Evolutionary conservation across 1,140 invertebrate genomes (phyloP).

Genomic region (Acromyrmex charruanus): DNA sequence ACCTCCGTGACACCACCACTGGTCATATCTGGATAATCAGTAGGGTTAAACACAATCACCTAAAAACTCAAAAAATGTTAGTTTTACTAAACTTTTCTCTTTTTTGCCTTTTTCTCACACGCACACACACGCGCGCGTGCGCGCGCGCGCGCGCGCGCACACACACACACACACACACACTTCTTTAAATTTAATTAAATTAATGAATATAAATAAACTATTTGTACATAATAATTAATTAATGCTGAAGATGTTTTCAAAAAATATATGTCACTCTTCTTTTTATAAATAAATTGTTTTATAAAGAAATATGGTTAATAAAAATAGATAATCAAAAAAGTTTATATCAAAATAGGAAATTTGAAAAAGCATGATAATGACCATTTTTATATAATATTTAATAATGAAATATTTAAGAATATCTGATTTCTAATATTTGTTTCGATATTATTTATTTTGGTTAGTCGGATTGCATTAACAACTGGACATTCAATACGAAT

Average conservation of each 20-base stretch:
- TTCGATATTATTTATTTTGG: background rate
- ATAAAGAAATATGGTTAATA: background rate
- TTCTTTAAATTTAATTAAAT: background rate
- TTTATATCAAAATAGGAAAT: too few relatives aligned
- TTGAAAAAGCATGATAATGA: background rate
- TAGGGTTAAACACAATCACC: slow-evolving; percentile 84
- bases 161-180: too few relatives aligned
- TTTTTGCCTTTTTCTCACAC: too few relatives aligned
- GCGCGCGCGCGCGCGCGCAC: too few relatives aligned
- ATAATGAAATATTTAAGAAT: background rate
- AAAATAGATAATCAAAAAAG: background rate
- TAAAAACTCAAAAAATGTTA: slow-evolving; percentile 50
- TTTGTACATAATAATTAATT: background rate
- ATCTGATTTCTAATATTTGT: slow-evolving; percentile 3
- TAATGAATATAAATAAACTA: background rate
- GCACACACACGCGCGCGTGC: too few relatives aligned
- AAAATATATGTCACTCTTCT: background rate
- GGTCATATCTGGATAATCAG: slow-evolving; percentile 85
- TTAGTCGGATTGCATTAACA: background rate
- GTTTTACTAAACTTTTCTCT: background rate
- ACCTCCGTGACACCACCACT: slow-evolving; percentile 79
- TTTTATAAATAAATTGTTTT: background rate
- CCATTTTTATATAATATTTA: background rate
- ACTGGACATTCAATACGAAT: background rate
- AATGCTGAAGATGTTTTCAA: background rate